Percentiles rank a stretch among this genome's conserved stretches.
These are phyloP conservation scores for Nomada flava DNA, from an alignment of 2,888 invertebrate genomes.

Conservation along the genomic window DNA sequence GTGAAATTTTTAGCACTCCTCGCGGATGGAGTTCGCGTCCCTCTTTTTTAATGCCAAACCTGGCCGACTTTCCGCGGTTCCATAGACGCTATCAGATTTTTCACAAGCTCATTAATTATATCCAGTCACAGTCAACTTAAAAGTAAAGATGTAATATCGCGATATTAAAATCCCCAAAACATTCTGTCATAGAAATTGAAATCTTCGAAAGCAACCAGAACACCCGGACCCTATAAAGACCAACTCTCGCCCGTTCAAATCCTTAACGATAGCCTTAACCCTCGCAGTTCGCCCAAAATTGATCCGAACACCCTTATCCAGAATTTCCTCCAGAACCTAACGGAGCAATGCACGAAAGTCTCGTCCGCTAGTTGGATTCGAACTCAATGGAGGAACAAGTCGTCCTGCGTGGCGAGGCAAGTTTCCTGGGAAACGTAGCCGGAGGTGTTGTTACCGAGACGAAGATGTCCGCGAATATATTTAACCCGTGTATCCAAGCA, in stretches of 20 bases:
- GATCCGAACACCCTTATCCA: background rate
- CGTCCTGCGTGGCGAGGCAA: constrained; percentile 1
- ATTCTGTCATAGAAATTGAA: no score
- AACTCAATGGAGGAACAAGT: background rate
- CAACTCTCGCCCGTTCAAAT: no score
- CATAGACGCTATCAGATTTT: no score
- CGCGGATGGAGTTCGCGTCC: background rate
- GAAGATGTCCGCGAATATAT: constrained; percentile 57
- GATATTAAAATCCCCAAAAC: background rate
- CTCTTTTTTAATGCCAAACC: background rate
- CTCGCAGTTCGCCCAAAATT: background rate
- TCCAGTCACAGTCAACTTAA: no score
- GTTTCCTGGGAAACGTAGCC: constrained; percentile 35
- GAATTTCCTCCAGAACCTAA: background rate
- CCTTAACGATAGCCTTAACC: no score
- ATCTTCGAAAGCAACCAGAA: no score
- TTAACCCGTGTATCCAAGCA: constrained; percentile 66
- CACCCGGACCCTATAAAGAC: no score
- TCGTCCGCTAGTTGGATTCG: background rate
- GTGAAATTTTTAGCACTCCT: constrained; percentile 24
- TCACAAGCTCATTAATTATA: no score
- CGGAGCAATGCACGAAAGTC: background rate
- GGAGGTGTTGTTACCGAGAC: constrained; percentile 34
- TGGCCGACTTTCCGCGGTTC: no score
- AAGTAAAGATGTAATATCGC: no score